Conservation (phyloP, 2,888 invertebrate species). For the Hecatera dysodea region DNA sequence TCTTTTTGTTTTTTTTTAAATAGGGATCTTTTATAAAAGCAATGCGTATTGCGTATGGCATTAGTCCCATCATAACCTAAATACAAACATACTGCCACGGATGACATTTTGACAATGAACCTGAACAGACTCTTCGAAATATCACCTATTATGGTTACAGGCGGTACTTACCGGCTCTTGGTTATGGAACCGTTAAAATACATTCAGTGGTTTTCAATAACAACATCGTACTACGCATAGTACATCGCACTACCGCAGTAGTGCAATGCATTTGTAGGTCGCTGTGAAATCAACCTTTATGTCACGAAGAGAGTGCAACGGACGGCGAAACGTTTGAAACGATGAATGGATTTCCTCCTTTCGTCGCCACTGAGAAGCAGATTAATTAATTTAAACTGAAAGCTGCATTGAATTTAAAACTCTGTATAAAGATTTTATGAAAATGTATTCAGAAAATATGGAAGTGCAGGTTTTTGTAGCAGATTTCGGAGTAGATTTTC, state of each 20-base stretch:
- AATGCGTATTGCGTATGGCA: no score
- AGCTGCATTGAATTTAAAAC: slow-evolving; percentile 15
- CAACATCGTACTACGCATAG: neutral
- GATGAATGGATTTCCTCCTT: slow-evolving; percentile 23
- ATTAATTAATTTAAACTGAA: slow-evolving; percentile 34
- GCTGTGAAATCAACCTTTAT: slow-evolving; percentile 17
- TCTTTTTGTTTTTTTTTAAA: no score
- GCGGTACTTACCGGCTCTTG: no score
- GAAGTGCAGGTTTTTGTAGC: neutral
- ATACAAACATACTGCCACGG: no score
- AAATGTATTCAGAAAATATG: neutral
- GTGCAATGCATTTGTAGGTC: slow-evolving; percentile 1
- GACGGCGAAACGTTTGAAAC: neutral
- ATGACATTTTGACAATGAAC: no score
- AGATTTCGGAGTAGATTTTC: neutral
- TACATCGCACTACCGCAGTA: no score
- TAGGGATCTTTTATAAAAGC: no score
- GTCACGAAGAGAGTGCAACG: slow-evolving; percentile 6
- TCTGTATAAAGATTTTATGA: neutral
- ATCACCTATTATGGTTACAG: neutral
- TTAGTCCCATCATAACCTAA: no score
- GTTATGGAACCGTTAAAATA: neutral
- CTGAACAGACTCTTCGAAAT: no score
- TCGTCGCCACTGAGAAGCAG: neutral
- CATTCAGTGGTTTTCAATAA: neutral